Evolutionary conservation across 2,888 invertebrate genomes (phyloP).

Genomic region (Drosophila picticornis): DNA sequence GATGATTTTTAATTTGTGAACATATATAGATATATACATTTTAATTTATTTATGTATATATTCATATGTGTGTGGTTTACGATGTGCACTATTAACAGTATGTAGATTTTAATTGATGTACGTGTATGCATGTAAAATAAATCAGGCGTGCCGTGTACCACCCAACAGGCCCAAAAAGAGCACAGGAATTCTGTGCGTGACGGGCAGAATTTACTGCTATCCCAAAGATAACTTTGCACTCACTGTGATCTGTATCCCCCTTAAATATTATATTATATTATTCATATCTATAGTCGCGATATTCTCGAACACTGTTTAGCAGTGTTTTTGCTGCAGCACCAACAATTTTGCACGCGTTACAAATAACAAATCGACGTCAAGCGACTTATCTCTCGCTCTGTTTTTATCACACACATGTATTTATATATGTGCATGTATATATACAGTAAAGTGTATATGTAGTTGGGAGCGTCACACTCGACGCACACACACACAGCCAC

Average conservation of each 20-base stretch:
- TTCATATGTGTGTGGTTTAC: constrained; percentile 16
- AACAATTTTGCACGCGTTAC: constrained; percentile 57
- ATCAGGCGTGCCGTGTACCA: constrained; percentile 43
- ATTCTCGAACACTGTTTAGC: constrained; percentile 31
- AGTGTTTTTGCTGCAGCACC: constrained; percentile 16
- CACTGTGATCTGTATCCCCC: constrained; percentile 8
- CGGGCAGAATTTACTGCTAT: constrained; percentile 33
- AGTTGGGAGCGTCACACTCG: constrained; percentile 15
- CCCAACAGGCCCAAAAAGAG: constrained; percentile 28
- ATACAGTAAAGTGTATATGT: constrained; percentile 10
- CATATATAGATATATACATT: not conserved
- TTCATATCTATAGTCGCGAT: not conserved
- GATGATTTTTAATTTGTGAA: constrained; percentile 18
- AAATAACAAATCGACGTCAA: constrained; percentile 41
- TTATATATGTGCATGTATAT: constrained; percentile 6
- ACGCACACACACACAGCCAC: constrained; percentile 8
- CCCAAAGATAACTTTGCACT: constrained; percentile 28
- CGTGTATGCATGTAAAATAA: constrained; percentile 22
- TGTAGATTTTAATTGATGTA: constrained; percentile 6
- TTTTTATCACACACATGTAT: constrained; percentile 47
- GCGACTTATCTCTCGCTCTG: constrained; percentile 37
- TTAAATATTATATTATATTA: not conserved
- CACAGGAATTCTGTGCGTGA: constrained; percentile 48
- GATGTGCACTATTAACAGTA: constrained; percentile 35
- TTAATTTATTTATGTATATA: constrained; percentile 2